These are phyloP conservation scores for Gymnocephalus cernua DNA, from an alignment of 2,113 vertebrate genomes.

Conservation along the genomic window DNA sequence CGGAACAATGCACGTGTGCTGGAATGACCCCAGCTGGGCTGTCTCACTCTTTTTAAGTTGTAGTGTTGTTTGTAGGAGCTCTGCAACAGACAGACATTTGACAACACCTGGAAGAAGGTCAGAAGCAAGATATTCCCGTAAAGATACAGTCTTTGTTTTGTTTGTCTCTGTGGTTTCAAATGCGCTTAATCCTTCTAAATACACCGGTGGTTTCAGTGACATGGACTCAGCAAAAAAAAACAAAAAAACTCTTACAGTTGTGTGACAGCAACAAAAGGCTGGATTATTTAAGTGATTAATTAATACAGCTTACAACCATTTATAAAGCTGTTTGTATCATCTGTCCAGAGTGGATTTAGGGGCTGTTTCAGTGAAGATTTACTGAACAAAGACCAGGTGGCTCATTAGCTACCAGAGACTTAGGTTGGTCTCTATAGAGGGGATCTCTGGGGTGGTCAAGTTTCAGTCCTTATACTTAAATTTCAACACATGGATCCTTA, in stretches of 20 bases:
- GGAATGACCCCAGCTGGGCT: constrained; percentile 74
- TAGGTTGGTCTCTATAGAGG: constrained; percentile 61
- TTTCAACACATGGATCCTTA: constrained; percentile 80
- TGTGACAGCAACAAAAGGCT: constrained; percentile 67
- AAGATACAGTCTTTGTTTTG: constrained; percentile 46
- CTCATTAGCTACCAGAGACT: constrained; percentile 78
- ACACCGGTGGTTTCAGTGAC: constrained; percentile 47
- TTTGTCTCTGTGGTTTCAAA: constrained; percentile 49
- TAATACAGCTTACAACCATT: constrained; percentile 79
- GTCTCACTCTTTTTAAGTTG: constrained; percentile 24
- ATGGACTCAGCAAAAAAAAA: constrained; percentile 43
- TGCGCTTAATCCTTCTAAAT: constrained; percentile 57
- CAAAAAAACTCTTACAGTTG: constrained; percentile 60
- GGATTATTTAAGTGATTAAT: constrained; percentile 76
- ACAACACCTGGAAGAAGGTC: constrained; percentile 51
- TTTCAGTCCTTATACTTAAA: constrained; percentile 82
- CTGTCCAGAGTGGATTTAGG: constrained; percentile 75
- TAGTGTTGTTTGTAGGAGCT: constrained; percentile 36
- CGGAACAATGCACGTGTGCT: constrained; percentile 75
- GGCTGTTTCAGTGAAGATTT: constrained; percentile 77
- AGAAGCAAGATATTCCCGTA: constrained; percentile 11
- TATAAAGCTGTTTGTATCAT: constrained; percentile 78
- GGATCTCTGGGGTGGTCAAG: constrained; percentile 73
- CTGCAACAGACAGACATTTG: constrained; percentile 22
- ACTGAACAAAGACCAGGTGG: constrained; percentile 80